Evolutionary conservation across 2,113 vertebrate species (phyloP), one percentile per base, ranked within the genome.

Genomic region (Tragelaphus buxtoni): DNA sequence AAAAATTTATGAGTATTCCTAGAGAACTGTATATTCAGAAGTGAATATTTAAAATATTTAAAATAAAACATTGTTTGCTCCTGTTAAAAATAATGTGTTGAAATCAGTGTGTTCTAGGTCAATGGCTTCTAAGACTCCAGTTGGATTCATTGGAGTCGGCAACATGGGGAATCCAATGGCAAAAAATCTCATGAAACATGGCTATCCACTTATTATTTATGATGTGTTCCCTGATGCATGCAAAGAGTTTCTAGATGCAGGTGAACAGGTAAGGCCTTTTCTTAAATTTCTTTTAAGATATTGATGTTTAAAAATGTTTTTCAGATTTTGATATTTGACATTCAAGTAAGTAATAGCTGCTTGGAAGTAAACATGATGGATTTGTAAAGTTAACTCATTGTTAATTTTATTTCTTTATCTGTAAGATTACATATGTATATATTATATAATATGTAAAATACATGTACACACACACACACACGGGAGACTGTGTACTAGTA

Each of bases 111-210:
- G 98, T 98, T 99, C 98, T 96, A 99, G 99, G 98, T 99, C 99
- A 96, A 99, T 99, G 99, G 99, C 99, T 98, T 99, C 99, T 81
- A 99, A 99, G 98, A 99, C 99, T 85, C 99, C 99, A 49, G 99
- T 99, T 98, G 99, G 99, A 97, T 99, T 99, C 97, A 87, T 99
- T 98, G 99, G 99, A 69, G 98, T 99, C 98, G 99, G 99, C 90
- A 99, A 99, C 96, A 99, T 99, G 99, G 99, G 99, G 95, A 99
- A 99, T 98, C 99, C 99, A 96, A 99, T 99, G 99, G 99, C 99
- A 90, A 99, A 99, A 99, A 99, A 99, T 97, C 98, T 99, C 97
- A 96, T 99, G 97, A 99, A 99, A 97, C 99, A 99, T 30, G 99
- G 99, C 96, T 99, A 99, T 97, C 99, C 99, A 18, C 98, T 99